Conservation (phyloP, 2,888 invertebrate species). For the Scaeva pyrastri region DNA sequence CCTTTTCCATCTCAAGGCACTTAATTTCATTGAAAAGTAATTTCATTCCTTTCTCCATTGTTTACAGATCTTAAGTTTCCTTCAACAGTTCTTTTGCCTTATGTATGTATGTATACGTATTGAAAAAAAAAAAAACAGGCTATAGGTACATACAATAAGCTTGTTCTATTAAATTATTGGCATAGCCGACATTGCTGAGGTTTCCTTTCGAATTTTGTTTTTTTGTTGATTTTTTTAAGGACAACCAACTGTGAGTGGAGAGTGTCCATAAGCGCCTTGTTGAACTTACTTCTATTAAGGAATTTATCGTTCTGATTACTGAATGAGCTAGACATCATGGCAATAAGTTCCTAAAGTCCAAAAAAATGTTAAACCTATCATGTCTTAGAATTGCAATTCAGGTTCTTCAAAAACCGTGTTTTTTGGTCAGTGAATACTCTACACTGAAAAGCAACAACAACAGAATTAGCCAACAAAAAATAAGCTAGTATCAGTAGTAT, state of each 20-base stretch:
- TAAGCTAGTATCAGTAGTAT: too few species aligned
- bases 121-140: not conserved
- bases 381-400: too few species aligned
- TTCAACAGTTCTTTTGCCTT: not conserved
- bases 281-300: not conserved
- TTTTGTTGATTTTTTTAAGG: not conserved
- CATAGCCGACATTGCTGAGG: not conserved
- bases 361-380: too few species aligned
- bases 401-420: too few species aligned
- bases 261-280: not conserved
- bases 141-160: not conserved
- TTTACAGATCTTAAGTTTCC: slow-evolving; percentile 31
- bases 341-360: too few species aligned
- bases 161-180: slow-evolving; percentile 22
- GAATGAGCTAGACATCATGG: too few species aligned
- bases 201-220: not conserved
- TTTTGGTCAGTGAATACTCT: too few species aligned
- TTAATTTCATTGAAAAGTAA: slow-evolving; percentile 36
- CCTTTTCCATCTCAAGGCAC: slow-evolving; percentile 19
- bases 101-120: not conserved
- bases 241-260: not conserved
- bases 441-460: too few species aligned
- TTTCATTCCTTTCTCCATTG: slow-evolving; percentile 14
- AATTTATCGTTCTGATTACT: not conserved
- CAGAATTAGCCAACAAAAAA: too few species aligned